Conservation (phyloP, 2,113 vertebrate genomes). For the Oplegnathus fasciatus region DNA sequence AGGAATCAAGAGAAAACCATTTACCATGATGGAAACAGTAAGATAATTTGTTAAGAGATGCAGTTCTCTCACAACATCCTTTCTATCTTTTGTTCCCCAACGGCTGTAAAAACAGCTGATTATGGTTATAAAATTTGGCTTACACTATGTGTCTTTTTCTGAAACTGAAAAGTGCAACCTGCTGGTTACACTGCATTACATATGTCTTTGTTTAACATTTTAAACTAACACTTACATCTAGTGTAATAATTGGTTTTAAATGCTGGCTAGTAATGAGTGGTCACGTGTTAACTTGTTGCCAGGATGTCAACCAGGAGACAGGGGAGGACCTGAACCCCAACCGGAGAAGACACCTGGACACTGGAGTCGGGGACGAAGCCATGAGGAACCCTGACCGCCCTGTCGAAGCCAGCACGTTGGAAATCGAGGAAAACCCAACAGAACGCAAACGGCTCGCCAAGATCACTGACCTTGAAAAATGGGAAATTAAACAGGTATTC, state of each 20-base stretch:
- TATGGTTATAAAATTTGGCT: no score
- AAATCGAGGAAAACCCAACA: conserved; percentile 8
- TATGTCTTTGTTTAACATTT: no score
- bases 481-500: conserved; percentile 60
- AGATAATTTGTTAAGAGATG: background rate
- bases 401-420: background rate
- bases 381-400: conserved; percentile 73
- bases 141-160: no score
- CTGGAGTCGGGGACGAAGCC: conserved; percentile 83
- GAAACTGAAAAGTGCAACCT: background rate
- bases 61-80: background rate
- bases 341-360: conserved; percentile 87
- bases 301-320: conserved; percentile 96
- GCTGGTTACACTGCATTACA: background rate
- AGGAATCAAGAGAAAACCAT: background rate
- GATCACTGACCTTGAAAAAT: conserved; percentile 59
- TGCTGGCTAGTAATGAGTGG: background rate
- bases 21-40: background rate
- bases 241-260: background rate
- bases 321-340: conserved; percentile 95
- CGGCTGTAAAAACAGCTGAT: no score
- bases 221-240: background rate
- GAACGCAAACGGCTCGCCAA: conserved; percentile 52
- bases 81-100: background rate
- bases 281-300: background rate